Evolutionary conservation across 2,797 vertebrate genomes (phyloP).

Genomic region (Kryptopterus vitreolus): DNA sequence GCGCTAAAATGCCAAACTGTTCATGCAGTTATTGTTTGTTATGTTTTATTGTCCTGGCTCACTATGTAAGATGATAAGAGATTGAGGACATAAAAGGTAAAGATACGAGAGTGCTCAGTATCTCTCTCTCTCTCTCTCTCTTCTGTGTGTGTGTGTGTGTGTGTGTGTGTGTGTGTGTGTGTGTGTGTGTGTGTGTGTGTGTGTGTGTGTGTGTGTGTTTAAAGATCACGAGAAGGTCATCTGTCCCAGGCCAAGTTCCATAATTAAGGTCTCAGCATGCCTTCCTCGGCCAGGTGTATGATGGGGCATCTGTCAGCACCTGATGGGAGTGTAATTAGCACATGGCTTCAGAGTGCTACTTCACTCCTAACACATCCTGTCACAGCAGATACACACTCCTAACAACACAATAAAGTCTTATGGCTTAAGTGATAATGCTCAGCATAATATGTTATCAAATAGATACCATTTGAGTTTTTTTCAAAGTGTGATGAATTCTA

Average conservation of each 20-base stretch:
- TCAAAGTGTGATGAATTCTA: neutral
- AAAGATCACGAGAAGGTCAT: constrained; percentile 28
- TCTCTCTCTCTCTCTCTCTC: too few species aligned
- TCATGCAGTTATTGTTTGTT: too few species aligned
- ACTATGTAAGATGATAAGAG: neutral
- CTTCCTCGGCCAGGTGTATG: constrained; percentile 54
- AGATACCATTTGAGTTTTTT: neutral
- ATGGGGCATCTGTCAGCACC: constrained; percentile 55
- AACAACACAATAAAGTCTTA: constrained; percentile 32
- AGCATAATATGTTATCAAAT: neutral
- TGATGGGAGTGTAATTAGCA: constrained; percentile 54
- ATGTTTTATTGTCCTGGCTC: neutral
- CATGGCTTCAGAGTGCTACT: constrained; percentile 50
- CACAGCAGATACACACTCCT: constrained; percentile 12
- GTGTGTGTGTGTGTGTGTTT: constrained; percentile 15
- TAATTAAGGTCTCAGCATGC: constrained; percentile 70
- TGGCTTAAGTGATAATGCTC: constrained; percentile 14
- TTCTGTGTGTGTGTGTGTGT: too few species aligned
- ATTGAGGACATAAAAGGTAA: constrained; percentile 1
- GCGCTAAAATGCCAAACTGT: too few species aligned
- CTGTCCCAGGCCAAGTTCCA: constrained; percentile 45
- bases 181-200: constrained; percentile 13
- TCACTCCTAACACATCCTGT: constrained; percentile 50
- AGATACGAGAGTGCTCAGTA: neutral
- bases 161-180: constrained; percentile 15